Conservation (phyloP, 2,797 vertebrate genomes). For the Poliocrania exsul region DNA sequence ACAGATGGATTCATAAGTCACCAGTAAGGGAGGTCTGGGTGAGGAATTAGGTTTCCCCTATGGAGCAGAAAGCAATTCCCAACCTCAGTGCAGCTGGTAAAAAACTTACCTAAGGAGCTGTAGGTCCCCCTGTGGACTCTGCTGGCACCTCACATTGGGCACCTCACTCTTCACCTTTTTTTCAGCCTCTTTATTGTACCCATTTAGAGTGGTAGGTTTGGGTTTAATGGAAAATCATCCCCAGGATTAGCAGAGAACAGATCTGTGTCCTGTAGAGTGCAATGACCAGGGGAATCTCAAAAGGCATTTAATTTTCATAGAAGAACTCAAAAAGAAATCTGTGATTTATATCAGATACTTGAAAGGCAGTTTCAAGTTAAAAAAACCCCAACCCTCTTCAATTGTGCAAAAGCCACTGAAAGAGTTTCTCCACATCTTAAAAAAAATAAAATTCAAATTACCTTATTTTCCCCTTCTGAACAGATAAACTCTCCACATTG, state of each 20-base stretch:
- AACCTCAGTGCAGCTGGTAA: background rate
- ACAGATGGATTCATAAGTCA: slow-evolving; percentile 54
- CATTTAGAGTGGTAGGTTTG: background rate
- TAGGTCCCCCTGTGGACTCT: background rate
- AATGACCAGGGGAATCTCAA: background rate
- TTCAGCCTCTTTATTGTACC: background rate
- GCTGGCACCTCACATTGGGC: background rate
- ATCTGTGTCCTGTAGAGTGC: background rate
- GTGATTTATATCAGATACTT: background rate
- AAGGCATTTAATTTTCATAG: background rate
- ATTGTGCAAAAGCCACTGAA: rapidly evolving
- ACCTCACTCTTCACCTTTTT: background rate
- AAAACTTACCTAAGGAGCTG: background rate
- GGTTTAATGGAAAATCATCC: background rate
- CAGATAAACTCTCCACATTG: rapidly evolving
- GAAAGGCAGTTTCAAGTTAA: background rate
- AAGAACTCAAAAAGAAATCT: background rate
- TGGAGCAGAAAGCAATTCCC: slow-evolving; percentile 2
- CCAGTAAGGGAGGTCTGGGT: background rate
- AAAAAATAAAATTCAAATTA: background rate
- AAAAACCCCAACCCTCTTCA: background rate
- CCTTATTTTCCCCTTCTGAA: background rate
- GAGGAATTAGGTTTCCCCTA: slow-evolving; percentile 13
- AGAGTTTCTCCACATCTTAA: rapidly evolving
- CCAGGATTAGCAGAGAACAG: background rate